Evolutionary conservation across 2,797 vertebrate species (phyloP).

Genomic region (Anguilla pacifica): DNA sequence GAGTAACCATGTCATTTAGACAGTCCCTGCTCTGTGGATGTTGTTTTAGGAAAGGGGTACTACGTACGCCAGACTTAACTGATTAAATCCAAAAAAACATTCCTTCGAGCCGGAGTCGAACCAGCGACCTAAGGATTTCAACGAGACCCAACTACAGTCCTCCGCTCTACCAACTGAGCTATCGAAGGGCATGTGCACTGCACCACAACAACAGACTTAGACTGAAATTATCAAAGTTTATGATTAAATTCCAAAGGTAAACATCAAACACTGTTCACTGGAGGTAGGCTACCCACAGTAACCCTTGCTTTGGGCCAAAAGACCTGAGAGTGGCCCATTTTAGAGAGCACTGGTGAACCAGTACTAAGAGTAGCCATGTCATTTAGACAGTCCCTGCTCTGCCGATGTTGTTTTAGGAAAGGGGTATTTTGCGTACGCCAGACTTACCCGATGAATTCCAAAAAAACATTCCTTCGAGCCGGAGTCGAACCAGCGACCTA

Average conservation of each 20-base stretch:
- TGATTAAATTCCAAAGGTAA: too few relatives aligned
- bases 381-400: background rate
- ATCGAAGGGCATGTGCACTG: too few relatives aligned
- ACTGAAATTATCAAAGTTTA: too few relatives aligned
- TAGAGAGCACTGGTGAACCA: background rate
- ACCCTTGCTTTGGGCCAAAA: background rate
- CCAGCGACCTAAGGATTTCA: too few relatives aligned
- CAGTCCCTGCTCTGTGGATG: background rate
- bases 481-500: too few relatives aligned
- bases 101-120: too few relatives aligned
- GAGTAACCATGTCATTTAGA: background rate
- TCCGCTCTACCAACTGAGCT: too few relatives aligned
- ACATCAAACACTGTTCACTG: background rate
- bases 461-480: too few relatives aligned
- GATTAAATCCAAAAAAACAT: too few relatives aligned
- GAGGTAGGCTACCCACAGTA: background rate
- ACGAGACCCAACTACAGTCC: too few relatives aligned
- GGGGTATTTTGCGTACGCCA: background rate
- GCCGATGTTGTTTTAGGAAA: background rate
- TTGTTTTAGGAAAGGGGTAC: background rate
- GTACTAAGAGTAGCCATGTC: background rate
- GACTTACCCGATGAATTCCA: background rate
- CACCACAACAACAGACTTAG: too few relatives aligned
- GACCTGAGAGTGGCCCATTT: background rate
- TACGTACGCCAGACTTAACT: background rate